Percentiles rank a stretch among this genome's conserved stretches.
Conservation (phyloP, 2,797 vertebrate genomes). For the Anguilla obscura region DNA sequence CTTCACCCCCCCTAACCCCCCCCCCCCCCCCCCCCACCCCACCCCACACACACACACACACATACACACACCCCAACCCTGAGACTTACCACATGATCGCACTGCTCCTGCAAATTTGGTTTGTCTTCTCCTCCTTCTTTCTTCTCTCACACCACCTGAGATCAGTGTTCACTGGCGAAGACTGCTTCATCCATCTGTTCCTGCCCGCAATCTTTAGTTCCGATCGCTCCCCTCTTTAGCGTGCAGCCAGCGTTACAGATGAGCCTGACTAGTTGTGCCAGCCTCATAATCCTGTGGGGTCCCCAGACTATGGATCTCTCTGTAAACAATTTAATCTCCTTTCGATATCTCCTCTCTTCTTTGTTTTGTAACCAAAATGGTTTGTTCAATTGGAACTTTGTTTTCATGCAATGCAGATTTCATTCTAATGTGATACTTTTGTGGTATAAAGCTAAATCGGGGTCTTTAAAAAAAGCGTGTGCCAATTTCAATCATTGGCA, state of each 20-base stretch:
- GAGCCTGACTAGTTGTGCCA: not conserved
- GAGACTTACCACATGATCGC: not conserved
- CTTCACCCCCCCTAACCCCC: no score
- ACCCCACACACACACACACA: no score
- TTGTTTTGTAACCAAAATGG: not conserved
- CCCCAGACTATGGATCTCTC: not conserved
- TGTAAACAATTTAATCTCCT: not conserved
- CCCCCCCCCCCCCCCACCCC: no score
- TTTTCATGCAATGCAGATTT: not conserved
- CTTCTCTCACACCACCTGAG: constrained; percentile 1
- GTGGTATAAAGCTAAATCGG: not conserved
- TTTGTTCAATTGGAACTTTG: not conserved
- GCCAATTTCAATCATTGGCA: not conserved
- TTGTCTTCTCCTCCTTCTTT: not conserved
- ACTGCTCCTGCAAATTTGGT: not conserved
- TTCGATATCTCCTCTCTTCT: not conserved
- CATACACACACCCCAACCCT: no score
- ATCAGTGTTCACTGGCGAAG: not conserved
- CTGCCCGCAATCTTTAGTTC: not conserved
- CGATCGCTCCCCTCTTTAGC: not conserved
- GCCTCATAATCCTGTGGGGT: not conserved
- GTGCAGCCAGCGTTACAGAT: not conserved
- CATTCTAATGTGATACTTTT: not conserved
- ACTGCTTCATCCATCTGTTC: not conserved
- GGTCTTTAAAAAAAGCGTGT: not conserved